phyloP scores from a whole-genome alignment of 1,140 invertebrate genomes.

The Anthonomus grandis region DNA sequence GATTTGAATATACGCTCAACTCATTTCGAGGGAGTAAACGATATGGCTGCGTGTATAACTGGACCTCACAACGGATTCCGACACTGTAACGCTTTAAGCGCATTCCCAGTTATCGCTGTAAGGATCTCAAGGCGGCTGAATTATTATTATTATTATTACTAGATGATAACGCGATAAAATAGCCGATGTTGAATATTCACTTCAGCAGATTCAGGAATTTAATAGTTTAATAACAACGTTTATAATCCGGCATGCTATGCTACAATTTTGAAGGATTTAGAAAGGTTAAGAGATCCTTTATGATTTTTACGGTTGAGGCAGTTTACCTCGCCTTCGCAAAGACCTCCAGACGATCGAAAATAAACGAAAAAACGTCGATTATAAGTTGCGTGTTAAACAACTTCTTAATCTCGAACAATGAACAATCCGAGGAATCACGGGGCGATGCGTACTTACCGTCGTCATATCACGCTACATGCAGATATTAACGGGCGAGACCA shows the following conservation, averaged over 20 bases:
- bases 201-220: background rate
- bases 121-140: background rate
- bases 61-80: background rate
- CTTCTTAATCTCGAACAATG: background rate
- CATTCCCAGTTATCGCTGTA: background rate
- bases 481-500: background rate
- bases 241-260: background rate
- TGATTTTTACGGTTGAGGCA: too few relatives aligned
- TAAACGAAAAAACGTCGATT: too few relatives aligned
- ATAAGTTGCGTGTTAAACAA: too few relatives aligned
- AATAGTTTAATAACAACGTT: background rate
- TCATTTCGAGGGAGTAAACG: background rate
- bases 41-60: background rate
- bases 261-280: background rate
- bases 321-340: too few relatives aligned
- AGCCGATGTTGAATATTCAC: background rate
- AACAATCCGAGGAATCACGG: conserved; percentile 4
- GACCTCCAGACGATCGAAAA: too few relatives aligned
- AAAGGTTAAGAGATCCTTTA: background rate
- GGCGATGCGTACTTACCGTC: conserved; percentile 2
- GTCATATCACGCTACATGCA: background rate
- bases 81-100: background rate
- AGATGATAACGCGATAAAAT: background rate
- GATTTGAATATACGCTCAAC: conserved; percentile 10
- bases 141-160: background rate